phyloP scores from a whole-genome alignment of 1,140 invertebrate species.

The Stegodyphus mimosarum region DNA sequence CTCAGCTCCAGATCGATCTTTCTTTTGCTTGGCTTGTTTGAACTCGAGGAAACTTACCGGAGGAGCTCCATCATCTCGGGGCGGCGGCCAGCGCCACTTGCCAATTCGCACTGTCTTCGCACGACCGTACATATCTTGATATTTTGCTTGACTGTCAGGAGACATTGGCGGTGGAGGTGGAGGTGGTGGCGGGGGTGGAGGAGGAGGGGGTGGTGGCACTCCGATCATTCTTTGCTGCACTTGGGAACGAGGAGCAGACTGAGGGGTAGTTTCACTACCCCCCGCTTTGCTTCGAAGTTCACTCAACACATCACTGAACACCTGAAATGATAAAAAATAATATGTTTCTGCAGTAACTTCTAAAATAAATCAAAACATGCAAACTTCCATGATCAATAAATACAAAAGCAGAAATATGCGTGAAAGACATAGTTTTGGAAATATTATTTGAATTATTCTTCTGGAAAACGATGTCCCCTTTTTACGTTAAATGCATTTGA shows the following conservation, averaged over 20 bases:
- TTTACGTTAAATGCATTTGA: too few species aligned
- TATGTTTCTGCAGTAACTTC: too few species aligned
- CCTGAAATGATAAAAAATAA: background rate
- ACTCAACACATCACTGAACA: slow-evolving; percentile 64
- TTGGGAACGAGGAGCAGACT: slow-evolving; percentile 67
- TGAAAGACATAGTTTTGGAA: too few species aligned
- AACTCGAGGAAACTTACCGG: slow-evolving; percentile 87
- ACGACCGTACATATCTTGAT: slow-evolving; percentile 83
- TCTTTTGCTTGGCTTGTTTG: slow-evolving; percentile 75
- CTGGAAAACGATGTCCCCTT: too few species aligned
- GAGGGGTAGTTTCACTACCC: slow-evolving; percentile 61
- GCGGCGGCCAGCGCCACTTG: slow-evolving; percentile 96
- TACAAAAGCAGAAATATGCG: too few species aligned
- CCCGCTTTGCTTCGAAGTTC: slow-evolving; percentile 71
- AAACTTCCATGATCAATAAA: too few species aligned
- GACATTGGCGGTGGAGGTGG: slow-evolving; percentile 85
- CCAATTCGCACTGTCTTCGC: slow-evolving; percentile 96
- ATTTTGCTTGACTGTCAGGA: slow-evolving; percentile 71
- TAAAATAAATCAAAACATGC: too few species aligned
- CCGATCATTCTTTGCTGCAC: slow-evolving; percentile 56
- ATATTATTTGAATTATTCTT: too few species aligned
- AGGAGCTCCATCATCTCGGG: slow-evolving; percentile 75
- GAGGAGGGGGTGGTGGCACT: slow-evolving; percentile 59
- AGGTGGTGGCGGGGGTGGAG: slow-evolving; percentile 67
- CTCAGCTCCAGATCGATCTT: background rate